These are phyloP conservation scores for Pseudochaenichthys georgianus DNA, from an alignment of 2,797 vertebrate genomes.

Conservation along the genomic window DNA sequence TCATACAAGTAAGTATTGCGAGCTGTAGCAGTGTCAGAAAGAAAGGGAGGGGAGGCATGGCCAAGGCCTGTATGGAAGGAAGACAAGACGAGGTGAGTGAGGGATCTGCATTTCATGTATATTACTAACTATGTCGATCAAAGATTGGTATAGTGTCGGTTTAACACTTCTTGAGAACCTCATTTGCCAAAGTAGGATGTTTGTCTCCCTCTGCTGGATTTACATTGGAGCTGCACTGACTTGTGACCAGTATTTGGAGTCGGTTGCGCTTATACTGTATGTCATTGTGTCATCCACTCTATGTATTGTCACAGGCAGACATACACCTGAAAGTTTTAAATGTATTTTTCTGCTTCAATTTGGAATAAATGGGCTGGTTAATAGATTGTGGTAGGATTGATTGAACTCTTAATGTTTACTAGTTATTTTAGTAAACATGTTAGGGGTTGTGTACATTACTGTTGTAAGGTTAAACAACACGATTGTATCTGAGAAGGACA, in stretches of 20 bases:
- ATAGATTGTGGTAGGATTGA: neutral
- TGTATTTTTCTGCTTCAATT: neutral
- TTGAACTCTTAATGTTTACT: neutral
- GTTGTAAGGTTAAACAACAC: neutral
- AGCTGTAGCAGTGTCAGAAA: slow-evolving; percentile 84
- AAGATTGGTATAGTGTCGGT: neutral
- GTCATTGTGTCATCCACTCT: neutral
- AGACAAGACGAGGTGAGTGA: slow-evolving; percentile 34
- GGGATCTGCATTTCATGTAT: neutral
- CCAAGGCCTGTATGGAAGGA: slow-evolving; percentile 78
- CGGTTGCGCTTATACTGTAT: neutral
- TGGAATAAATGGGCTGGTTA: neutral
- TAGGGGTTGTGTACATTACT: neutral
- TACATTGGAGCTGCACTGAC: slow-evolving; percentile 10
- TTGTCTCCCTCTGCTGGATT: slow-evolving; percentile 56
- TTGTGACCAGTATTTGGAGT: neutral
- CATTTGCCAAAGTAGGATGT: neutral
- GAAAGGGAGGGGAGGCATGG: slow-evolving; percentile 79
- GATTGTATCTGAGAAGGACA: neutral
- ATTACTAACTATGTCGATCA: neutral
- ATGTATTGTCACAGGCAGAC: neutral
- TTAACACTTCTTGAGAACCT: neutral
- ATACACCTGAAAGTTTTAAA: neutral
- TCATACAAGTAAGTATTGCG: slow-evolving; percentile 80
- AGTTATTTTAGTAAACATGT: neutral